Evolutionary conservation across 2,888 invertebrate genomes (phyloP).

Genomic region (Apodemia hepburni): DNA sequence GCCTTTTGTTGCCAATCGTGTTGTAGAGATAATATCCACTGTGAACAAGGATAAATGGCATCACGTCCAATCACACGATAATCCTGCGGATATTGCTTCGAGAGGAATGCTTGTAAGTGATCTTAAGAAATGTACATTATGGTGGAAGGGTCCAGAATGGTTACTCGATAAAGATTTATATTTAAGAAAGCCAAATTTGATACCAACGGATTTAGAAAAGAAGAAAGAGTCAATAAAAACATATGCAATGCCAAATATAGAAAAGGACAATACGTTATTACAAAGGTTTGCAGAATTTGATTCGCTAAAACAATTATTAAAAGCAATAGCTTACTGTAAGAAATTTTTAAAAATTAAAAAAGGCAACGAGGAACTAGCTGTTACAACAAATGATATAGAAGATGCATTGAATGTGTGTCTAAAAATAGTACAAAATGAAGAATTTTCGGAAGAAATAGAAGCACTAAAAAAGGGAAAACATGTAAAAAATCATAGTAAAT

Average conservation of each 20-base stretch:
- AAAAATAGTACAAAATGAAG: slow-evolving; percentile 27
- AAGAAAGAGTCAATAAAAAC: slow-evolving; percentile 5
- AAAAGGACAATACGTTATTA: neutral
- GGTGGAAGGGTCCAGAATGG: slow-evolving; percentile 34
- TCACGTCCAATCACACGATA: slow-evolving; percentile 30
- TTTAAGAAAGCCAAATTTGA: neutral
- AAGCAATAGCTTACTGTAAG: slow-evolving; percentile 16
- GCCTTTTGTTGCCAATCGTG: slow-evolving; percentile 30
- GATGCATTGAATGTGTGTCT: slow-evolving; percentile 27
- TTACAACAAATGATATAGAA: slow-evolving; percentile 30
- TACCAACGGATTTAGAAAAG: neutral
- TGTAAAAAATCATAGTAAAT: slow-evolving; percentile 25
- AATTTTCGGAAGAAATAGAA: slow-evolving; percentile 23
- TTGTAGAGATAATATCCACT: slow-evolving; percentile 29
- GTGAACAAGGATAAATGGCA: slow-evolving; percentile 26
- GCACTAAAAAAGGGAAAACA: slow-evolving; percentile 15
- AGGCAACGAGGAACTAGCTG: neutral
- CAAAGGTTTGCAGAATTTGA: slow-evolving; percentile 17
- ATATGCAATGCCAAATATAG: slow-evolving; percentile 15
- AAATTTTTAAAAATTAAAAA: slow-evolving; percentile 18
- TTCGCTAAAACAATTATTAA: slow-evolving; percentile 17
- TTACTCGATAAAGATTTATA: slow-evolving; percentile 23
- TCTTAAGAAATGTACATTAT: slow-evolving; percentile 24
- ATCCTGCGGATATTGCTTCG: slow-evolving; percentile 34
- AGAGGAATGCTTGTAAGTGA: slow-evolving; percentile 26